A percentile compares a stretch with the other conserved stretches of the same genome.
Conservation (phyloP, 1,140 invertebrate species). For the Drosophila busckii region DNA sequence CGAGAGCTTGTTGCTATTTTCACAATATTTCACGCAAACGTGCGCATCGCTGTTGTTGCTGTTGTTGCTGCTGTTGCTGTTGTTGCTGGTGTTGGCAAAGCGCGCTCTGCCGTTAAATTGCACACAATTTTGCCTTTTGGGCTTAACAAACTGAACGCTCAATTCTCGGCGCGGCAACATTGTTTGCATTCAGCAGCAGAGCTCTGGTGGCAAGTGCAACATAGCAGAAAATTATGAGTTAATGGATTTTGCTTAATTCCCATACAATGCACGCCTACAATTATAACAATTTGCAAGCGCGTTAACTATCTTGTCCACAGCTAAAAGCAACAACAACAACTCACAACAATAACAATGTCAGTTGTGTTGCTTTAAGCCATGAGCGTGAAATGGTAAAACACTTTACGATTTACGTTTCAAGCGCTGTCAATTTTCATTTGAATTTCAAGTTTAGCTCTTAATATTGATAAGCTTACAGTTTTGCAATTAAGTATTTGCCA, state of each 20-base stretch:
- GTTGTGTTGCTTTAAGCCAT: constrained; percentile 5
- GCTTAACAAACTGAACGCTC: constrained; percentile 70
- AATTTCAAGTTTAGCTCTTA: no score
- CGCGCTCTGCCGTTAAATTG: constrained; percentile 74
- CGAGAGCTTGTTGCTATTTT: constrained; percentile 54
- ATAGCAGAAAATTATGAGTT: constrained; percentile 76
- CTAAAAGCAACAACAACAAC: constrained; percentile 37
- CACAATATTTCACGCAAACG: constrained; percentile 76
- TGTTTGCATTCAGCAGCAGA: constrained; percentile 31
- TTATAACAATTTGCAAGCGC: constrained; percentile 53
- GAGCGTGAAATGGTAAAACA: no score
- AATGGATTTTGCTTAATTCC: constrained; percentile 69
- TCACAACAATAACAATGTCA: constrained; percentile 11
- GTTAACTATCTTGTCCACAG: constrained; percentile 53
- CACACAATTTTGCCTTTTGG: constrained; percentile 67
- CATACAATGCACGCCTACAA: constrained; percentile 11
- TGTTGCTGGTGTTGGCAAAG: constrained; percentile 46
- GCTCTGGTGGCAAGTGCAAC: constrained; percentile 46
- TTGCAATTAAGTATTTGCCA: no score
- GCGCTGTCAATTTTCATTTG: no score
- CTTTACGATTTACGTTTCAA: no score
- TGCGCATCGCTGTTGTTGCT: constrained; percentile 43
- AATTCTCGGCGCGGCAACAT: constrained; percentile 26
- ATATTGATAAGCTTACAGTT: no score
- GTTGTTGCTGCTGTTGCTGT: constrained; percentile 1